A percentile compares a stretch with the other conserved stretches of the same genome.
These are phyloP conservation scores for Monodelphis domestica DNA, from an alignment of 2,797 vertebrate species.

Conservation along the genomic window DNA sequence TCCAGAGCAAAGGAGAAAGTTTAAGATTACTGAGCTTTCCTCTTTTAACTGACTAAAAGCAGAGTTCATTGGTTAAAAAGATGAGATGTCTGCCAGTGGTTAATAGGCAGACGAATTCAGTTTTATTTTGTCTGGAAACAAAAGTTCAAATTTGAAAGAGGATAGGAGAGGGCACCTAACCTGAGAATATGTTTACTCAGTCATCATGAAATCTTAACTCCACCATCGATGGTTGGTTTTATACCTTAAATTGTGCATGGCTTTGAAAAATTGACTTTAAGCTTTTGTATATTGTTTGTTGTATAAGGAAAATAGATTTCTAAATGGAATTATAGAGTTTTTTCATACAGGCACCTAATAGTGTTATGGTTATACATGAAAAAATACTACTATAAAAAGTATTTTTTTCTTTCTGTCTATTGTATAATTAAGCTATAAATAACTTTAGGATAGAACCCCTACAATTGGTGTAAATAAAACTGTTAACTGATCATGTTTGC, in stretches of 20 bases:
- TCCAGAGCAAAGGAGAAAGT: background rate
- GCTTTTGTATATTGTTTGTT: constrained; percentile 73
- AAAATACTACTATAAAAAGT: constrained; percentile 82
- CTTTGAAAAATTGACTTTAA: constrained; percentile 74
- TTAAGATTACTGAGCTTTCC: background rate
- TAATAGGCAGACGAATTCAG: constrained; percentile 18
- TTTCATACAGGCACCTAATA: constrained; percentile 82
- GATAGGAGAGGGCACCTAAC: constrained; percentile 63
- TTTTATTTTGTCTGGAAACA: constrained; percentile 64
- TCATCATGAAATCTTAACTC: constrained; percentile 70
- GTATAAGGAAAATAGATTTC: constrained; percentile 77
- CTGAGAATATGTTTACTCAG: constrained; percentile 72
- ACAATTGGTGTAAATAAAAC: constrained; percentile 85
- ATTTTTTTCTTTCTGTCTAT: constrained; percentile 82
- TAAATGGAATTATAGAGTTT: constrained; percentile 82
- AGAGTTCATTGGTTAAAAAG: constrained; percentile 62
- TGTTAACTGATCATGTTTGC: constrained; percentile 82
- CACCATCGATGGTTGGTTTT: constrained; percentile 49
- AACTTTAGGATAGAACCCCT: constrained; percentile 85
- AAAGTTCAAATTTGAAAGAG: constrained; percentile 60
- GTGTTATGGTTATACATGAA: constrained; percentile 85
- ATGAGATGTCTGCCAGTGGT: constrained; percentile 52
- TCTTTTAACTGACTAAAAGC: constrained; percentile 16
- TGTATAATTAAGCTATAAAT: constrained; percentile 87
- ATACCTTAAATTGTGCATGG: constrained; percentile 78